Conservation (phyloP, 1,140 invertebrate species). For the Tetramorium simillimum region DNA sequence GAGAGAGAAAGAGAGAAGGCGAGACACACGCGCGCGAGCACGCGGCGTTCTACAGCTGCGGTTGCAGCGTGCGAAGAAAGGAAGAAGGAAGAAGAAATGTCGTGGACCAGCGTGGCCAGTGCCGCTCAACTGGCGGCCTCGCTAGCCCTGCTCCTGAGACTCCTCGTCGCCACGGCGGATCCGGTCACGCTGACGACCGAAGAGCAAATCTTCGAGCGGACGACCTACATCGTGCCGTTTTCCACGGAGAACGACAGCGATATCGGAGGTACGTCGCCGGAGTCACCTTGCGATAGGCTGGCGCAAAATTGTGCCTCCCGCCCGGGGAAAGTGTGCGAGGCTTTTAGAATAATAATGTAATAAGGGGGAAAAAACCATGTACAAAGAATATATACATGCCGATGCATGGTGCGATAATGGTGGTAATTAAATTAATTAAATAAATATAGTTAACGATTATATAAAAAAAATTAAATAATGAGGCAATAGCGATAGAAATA, state of each 20-base stretch:
- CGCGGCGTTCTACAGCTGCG: constrained; percentile 5
- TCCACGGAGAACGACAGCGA: constrained; percentile 77
- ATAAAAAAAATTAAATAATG: neutral
- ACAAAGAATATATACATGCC: neutral
- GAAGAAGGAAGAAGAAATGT: constrained; percentile 75
- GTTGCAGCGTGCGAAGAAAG: constrained; percentile 14
- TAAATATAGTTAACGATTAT: no score
- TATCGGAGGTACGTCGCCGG: constrained; percentile 75
- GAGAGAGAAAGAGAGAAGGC: constrained; percentile 28
- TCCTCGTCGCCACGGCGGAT: constrained; percentile 71
- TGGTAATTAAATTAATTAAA: neutral
- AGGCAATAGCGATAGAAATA: neutral
- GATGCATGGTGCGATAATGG: neutral
- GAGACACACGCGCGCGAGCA: neutral
- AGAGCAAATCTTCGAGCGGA: constrained; percentile 68
- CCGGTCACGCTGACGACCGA: constrained; percentile 65
- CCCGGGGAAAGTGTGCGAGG: neutral
- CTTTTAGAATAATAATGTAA: neutral
- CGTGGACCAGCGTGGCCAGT: constrained; percentile 76
- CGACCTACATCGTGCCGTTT: constrained; percentile 68
- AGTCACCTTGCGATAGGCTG: neutral
- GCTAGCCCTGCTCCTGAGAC: constrained; percentile 74
- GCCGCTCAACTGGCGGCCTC: constrained; percentile 73
- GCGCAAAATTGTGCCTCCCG: neutral
- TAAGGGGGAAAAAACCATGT: neutral